Conservation (phyloP, 2,888 invertebrate genomes). For the Holacanthella duospinosa region DNA sequence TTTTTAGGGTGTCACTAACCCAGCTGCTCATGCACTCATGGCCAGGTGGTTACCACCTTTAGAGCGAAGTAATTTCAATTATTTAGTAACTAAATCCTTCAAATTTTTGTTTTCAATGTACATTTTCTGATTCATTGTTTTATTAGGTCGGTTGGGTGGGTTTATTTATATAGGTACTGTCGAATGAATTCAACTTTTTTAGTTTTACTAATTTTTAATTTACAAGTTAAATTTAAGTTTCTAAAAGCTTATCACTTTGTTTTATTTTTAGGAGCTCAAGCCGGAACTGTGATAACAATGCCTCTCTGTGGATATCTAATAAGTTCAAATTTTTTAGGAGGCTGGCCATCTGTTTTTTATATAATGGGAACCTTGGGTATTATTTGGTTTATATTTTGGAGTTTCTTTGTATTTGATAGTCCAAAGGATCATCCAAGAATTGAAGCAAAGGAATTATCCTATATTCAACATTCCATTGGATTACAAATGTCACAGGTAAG, state of each 20-base stretch:
- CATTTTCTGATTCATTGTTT: not conserved
- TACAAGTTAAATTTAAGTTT: not conserved
- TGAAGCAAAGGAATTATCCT: constrained; percentile 59
- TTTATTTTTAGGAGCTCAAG: constrained; percentile 59
- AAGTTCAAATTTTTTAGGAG: constrained; percentile 59
- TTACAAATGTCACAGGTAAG: constrained; percentile 15
- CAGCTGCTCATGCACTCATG: constrained; percentile 89
- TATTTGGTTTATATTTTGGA: constrained; percentile 72
- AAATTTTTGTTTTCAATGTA: not conserved
- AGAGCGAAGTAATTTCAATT: constrained; percentile 81
- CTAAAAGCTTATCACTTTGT: not conserved
- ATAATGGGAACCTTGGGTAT: constrained; percentile 67
- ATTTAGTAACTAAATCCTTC: too few relatives aligned
- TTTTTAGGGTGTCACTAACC: constrained; percentile 74
- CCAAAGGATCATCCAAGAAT: constrained; percentile 65
- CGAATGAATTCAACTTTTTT: too few relatives aligned
- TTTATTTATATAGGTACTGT: constrained; percentile 64
- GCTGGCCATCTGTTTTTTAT: constrained; percentile 84
- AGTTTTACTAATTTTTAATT: too few relatives aligned
- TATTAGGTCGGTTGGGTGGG: constrained; percentile 55
- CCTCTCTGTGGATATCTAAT: constrained; percentile 76
- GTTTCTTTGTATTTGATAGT: constrained; percentile 59
- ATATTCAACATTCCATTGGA: constrained; percentile 40
- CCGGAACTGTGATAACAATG: constrained; percentile 78
- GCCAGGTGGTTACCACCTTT: constrained; percentile 74